Conservation (phyloP, 2,888 invertebrate species). For the Orthosia gracilis region DNA sequence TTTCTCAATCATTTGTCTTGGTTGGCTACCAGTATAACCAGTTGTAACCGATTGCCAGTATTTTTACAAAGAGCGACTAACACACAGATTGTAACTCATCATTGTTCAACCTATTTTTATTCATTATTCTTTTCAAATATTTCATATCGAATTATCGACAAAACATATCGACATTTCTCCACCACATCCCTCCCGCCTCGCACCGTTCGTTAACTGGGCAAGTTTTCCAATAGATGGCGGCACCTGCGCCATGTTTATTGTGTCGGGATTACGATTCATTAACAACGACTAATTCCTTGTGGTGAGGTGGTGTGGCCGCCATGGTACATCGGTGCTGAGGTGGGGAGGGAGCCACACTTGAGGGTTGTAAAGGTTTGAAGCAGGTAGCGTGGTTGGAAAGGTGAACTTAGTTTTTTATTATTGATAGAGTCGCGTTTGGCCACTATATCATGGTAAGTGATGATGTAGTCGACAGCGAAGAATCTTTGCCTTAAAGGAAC, state of each 20-base stretch:
- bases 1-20: too few species aligned
- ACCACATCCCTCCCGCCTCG: constrained; percentile 35
- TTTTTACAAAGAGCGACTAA: too few species aligned
- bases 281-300: constrained; percentile 65
- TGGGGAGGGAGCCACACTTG: constrained; percentile 17
- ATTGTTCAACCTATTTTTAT: too few species aligned
- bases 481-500: too few species aligned
- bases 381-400: not conserved
- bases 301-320: constrained; percentile 22
- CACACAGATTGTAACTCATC: too few species aligned
- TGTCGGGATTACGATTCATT: constrained; percentile 69
- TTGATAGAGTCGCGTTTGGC: too few species aligned
- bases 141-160: constrained; percentile 7
- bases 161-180: constrained; percentile 30
- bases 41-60: too few species aligned
- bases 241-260: constrained; percentile 87
- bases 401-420: too few species aligned
- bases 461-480: too few species aligned
- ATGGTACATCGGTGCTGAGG: not conserved
- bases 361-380: not conserved
- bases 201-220: constrained; percentile 80
- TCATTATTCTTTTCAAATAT: too few species aligned
- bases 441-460: too few species aligned
- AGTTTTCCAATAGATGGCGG: constrained; percentile 84
- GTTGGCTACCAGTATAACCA: too few species aligned